Evolutionary conservation across 2,888 invertebrate species (phyloP), one percentile per base, ranked within the genome.

Genomic region (Amblyjoppa proteus): DNA sequence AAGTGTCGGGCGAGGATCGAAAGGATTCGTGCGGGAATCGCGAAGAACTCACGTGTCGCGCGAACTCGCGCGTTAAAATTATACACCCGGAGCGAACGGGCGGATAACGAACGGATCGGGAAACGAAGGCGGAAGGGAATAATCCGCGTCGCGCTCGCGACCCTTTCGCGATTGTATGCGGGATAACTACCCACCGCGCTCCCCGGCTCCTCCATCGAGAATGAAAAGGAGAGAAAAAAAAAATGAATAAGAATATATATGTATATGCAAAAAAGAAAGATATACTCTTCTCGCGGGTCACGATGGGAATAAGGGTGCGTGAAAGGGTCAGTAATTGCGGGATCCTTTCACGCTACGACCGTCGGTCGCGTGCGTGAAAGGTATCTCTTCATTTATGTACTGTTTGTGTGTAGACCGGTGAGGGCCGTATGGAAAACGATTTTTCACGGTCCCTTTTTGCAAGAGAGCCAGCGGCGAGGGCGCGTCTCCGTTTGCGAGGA

Each of bases 271-370:
- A 20, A 58, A 31, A 66, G 49, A 70, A 45, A 74, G 45, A 78
- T 66, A 78, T 56, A 38, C 56, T 81, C 64, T 70, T 75, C 75
- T 81, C 81, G 49, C 31, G 31, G 73, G 77, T 70, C 77, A 56
- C 61, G 77, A 66, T 28, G 68, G 11, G 53, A 66, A 41, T 38
- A 70, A 68, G 79, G 76, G 73, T 81, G 75, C 58, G 71, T 76
- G 79, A 85, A 80, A 85, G 82, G 85, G 79, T 82, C 82, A 61
- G 82, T 80, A 82, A 85, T 85, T 82, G 79, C 71, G 71, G 51
- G 79, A 80, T 82, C 75, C 76, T 80, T 85, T 82, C 82, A 76
- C 76, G 75, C 68, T 51, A 49, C 41, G 41, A 49, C 25, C 82
- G 58, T 73, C 79, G 45, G 76, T 85, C 51, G 75, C 79, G 76